These are phyloP conservation scores for Schizopygopsis malacanthus DNA, from an alignment of 2,797 vertebrate species.

Conservation along the genomic window DNA sequence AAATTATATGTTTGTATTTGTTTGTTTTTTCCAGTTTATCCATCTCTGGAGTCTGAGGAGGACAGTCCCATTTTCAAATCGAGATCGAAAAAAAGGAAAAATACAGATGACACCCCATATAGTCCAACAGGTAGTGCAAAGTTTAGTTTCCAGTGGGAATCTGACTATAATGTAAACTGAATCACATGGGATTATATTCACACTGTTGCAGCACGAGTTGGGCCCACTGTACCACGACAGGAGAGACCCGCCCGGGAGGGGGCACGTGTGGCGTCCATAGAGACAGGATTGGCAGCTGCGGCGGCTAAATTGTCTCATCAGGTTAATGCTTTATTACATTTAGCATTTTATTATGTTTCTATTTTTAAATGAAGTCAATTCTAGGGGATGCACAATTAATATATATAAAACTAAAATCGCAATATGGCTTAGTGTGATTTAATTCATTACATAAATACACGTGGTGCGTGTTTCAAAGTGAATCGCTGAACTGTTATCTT, in stretches of 20 bases:
- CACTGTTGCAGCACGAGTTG: slow-evolving; percentile 86
- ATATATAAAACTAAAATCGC: not conserved
- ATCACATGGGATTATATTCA: slow-evolving; percentile 12
- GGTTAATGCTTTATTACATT: slow-evolving; percentile 74
- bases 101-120: slow-evolving; percentile 95
- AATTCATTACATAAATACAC: not conserved
- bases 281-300: slow-evolving; percentile 92
- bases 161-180: not conserved
- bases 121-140: slow-evolving; percentile 89
- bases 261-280: slow-evolving; percentile 94
- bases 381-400: not conserved
- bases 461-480: not conserved
- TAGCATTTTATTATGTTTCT: not conserved
- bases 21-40: slow-evolving; percentile 82
- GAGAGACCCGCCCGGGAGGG: slow-evolving; percentile 95
- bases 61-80: slow-evolving; percentile 99
- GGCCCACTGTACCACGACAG: slow-evolving; percentile 92
- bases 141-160: not conserved
- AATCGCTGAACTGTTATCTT: not conserved
- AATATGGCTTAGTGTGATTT: not conserved
- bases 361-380: not conserved
- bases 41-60: slow-evolving; percentile 97
- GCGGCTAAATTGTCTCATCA: slow-evolving; percentile 97
- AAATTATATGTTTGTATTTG: not conserved
- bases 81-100: slow-evolving; percentile 97